A percentile compares a stretch with the other conserved stretches of the same genome.
Conservation (phyloP, 1,140 invertebrate genomes). For the Metaphire vulgaris region DNA sequence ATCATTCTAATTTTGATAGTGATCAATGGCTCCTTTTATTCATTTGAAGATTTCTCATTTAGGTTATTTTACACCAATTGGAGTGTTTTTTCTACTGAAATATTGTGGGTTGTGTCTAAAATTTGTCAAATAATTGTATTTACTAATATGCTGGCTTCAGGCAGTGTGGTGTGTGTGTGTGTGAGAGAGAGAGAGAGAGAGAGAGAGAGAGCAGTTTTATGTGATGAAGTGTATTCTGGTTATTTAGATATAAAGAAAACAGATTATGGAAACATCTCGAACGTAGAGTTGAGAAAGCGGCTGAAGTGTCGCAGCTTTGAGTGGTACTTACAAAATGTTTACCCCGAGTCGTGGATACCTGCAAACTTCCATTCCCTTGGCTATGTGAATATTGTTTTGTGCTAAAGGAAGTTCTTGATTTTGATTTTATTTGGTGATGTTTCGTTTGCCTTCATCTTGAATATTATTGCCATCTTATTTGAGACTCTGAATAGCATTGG, state of each 20-base stretch:
- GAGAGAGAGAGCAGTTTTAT: not conserved
- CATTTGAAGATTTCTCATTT: not conserved
- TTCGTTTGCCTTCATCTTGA: too few species aligned
- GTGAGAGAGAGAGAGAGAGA: too few species aligned
- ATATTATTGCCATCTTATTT: too few species aligned
- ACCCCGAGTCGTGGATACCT: slow-evolving; percentile 64
- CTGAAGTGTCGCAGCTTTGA: slow-evolving; percentile 92
- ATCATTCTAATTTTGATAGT: not conserved
- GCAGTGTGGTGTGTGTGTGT: not conserved
- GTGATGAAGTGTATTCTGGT: not conserved
- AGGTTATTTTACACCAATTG: too few species aligned
- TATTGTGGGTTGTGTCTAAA: not conserved
- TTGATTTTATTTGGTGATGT: too few species aligned
- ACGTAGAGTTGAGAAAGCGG: slow-evolving; percentile 66
- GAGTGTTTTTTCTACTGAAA: too few species aligned
- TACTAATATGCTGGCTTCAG: not conserved
- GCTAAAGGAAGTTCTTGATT: too few species aligned
- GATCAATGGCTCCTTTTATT: not conserved
- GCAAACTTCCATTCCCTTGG: slow-evolving; percentile 4
- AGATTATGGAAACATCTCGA: slow-evolving; percentile 76
- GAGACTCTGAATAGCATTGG: too few species aligned
- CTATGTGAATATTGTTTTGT: not conserved
- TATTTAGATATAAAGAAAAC: not conserved
- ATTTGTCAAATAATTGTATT: not conserved
- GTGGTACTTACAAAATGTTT: slow-evolving; percentile 96